These are phyloP conservation scores for Agrotis exclamationis DNA, from an alignment of 2,888 invertebrate genomes.

Conservation along the genomic window DNA sequence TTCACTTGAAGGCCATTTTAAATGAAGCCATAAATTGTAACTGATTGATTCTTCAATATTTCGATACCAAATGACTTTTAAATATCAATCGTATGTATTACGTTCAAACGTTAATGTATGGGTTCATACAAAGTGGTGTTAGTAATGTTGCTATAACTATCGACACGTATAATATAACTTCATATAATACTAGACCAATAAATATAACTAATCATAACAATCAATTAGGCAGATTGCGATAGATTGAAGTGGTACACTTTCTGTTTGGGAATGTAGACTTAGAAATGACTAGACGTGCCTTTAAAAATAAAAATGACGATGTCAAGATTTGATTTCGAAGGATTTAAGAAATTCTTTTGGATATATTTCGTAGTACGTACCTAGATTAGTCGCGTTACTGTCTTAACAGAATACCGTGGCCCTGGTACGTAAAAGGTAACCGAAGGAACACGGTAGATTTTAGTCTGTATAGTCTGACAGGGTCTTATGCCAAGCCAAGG, in stretches of 20 bases:
- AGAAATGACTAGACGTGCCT: slow-evolving; percentile 27
- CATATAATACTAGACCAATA: slow-evolving; percentile 74
- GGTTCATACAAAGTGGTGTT: slow-evolving; percentile 50
- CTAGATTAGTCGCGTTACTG: too few species aligned
- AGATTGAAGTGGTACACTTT: slow-evolving; percentile 78
- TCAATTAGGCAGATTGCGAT: slow-evolving; percentile 83
- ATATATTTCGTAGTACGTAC: not conserved
- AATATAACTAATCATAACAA: slow-evolving; percentile 83
- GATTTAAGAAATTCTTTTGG: too few species aligned
- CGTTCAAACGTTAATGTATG: slow-evolving; percentile 51
- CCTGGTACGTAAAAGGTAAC: too few species aligned
- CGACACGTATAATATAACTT: slow-evolving; percentile 46
- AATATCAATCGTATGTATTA: slow-evolving; percentile 49
- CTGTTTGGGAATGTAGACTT: slow-evolving; percentile 69
- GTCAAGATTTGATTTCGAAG: not conserved
- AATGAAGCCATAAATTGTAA: slow-evolving; percentile 57
- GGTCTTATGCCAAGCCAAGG: too few species aligned
- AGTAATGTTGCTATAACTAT: slow-evolving; percentile 54
- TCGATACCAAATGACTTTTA: slow-evolving; percentile 45
- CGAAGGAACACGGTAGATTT: too few species aligned
- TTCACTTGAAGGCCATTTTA: slow-evolving; percentile 20
- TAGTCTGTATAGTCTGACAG: too few species aligned
- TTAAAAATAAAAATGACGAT: not conserved
- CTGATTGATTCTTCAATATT: slow-evolving; percentile 46
- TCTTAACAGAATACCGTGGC: too few species aligned